These are phyloP conservation scores for Psilopsiagon aurifrons DNA, from an alignment of 2,113 vertebrate species.

Conservation along the genomic window DNA sequence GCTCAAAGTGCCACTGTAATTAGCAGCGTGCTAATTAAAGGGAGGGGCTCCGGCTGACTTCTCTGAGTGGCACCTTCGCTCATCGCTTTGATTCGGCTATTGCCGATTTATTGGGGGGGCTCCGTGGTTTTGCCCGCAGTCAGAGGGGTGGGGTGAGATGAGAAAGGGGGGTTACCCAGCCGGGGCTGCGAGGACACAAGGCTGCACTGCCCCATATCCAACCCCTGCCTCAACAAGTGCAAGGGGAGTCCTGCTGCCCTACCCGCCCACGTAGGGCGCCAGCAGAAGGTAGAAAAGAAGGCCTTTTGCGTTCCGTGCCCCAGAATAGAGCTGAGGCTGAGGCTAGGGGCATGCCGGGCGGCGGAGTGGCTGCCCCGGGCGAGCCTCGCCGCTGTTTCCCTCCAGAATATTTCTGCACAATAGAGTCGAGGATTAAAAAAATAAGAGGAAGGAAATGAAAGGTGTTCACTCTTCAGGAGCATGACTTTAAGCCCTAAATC, in stretches of 20 bases:
- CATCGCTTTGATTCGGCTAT: conserved; percentile 74
- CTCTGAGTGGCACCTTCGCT: conserved; percentile 80
- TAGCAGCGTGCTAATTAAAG: conserved; percentile 87
- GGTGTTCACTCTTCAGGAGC: conserved; percentile 38
- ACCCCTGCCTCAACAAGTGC: background rate
- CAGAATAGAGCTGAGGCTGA: background rate
- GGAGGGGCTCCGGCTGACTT: conserved; percentile 69
- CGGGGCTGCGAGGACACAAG: background rate
- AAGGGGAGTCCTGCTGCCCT: background rate
- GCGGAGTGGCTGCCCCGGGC: background rate
- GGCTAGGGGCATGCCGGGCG: background rate
- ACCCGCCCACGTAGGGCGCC: background rate
- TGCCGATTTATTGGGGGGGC: background rate
- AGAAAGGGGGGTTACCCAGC: background rate
- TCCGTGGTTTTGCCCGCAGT: background rate
- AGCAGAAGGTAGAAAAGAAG: background rate
- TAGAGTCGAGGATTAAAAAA: conserved; percentile 49
- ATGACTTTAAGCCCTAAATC: conserved; percentile 61
- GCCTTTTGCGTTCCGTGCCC: background rate
- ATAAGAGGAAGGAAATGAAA: conserved; percentile 49
- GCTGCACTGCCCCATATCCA: background rate
- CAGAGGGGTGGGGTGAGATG: background rate
- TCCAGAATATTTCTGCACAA: conserved; percentile 25
- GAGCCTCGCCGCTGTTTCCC: background rate
- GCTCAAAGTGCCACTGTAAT: conserved; percentile 85